Percentiles rank a stretch among this genome's conserved stretches.
Conservation (phyloP, 2,888 invertebrate genomes). For the Agrochola lychnidis region DNA sequence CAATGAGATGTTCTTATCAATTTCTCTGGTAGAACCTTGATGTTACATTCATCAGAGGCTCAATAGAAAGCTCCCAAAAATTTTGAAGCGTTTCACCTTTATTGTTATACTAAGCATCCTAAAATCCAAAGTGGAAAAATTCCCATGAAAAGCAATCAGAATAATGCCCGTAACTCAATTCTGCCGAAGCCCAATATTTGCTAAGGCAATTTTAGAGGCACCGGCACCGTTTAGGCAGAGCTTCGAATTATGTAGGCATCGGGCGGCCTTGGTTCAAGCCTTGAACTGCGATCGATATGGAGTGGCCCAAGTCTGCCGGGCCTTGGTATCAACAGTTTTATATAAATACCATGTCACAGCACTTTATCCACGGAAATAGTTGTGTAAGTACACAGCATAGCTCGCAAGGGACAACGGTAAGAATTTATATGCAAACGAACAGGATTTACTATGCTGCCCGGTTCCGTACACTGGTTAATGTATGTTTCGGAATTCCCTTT, state of each 20-base stretch:
- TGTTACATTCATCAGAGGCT: not conserved
- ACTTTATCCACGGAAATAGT: slow-evolving; percentile 39
- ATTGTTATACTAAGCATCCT: slow-evolving; percentile 18
- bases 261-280: slow-evolving; percentile 72
- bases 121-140: slow-evolving; percentile 29
- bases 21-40: not conserved
- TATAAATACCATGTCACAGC: slow-evolving; percentile 40
- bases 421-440: slow-evolving; percentile 23
- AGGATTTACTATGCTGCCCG: not conserved
- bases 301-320: slow-evolving; percentile 66
- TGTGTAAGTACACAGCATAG: slow-evolving; percentile 13
- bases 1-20: not conserved
- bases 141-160: slow-evolving; percentile 31
- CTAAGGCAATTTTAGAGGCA: slow-evolving; percentile 49
- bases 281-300: slow-evolving; percentile 80
- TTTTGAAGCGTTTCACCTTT: not conserved
- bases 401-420: not conserved
- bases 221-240: slow-evolving; percentile 59
- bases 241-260: slow-evolving; percentile 59
- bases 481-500: not conserved
- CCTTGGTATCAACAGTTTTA: slow-evolving; percentile 62
- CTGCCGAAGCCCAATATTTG: slow-evolving; percentile 51
- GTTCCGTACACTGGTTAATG: not conserved
- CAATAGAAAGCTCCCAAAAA: not conserved
- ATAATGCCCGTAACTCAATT: slow-evolving; percentile 52